Percentiles rank a stretch among this genome's conserved stretches.
These are phyloP conservation scores for Drosophila nigromelanica DNA, from an alignment of 1,140 invertebrate species.

Conservation along the genomic window DNA sequence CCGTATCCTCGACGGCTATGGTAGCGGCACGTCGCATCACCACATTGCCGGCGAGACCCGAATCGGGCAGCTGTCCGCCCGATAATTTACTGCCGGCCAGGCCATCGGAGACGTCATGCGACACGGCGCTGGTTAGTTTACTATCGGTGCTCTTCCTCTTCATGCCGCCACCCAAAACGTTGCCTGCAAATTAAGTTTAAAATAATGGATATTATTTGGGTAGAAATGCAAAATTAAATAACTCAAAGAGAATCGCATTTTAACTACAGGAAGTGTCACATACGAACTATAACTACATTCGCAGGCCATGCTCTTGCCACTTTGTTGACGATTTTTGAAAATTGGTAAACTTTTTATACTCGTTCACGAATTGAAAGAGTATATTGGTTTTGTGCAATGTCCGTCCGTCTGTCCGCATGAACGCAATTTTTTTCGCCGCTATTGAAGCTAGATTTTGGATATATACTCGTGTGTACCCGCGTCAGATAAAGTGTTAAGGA, in stretches of 20 bases:
- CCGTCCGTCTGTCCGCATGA: no score
- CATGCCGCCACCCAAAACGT: slow-evolving; percentile 85
- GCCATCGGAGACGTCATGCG: slow-evolving; percentile 77
- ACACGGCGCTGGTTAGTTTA: slow-evolving; percentile 77
- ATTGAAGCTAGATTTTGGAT: no score
- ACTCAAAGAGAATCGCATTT: slow-evolving; percentile 6
- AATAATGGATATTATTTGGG: slow-evolving; percentile 6
- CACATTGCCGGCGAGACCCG: slow-evolving; percentile 55
- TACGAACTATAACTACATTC: no score
- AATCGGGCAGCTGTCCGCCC: slow-evolving; percentile 51
- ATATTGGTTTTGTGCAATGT: no score
- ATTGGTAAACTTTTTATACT: no score
- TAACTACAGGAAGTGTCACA: no score
- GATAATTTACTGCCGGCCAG: slow-evolving; percentile 66
- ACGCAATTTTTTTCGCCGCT: no score
- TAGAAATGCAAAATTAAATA: slow-evolving; percentile 6
- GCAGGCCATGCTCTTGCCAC: no score
- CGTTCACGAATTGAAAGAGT: no score
- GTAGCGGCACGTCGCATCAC: slow-evolving; percentile 73
- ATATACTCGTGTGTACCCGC: no score
- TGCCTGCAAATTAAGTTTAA: slow-evolving; percentile 57
- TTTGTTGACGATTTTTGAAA: no score
- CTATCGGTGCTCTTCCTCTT: slow-evolving; percentile 85
- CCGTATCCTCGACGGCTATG: slow-evolving; percentile 81
- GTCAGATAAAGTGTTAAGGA: no score